Evolutionary conservation across 2,797 vertebrate genomes (phyloP).

Genomic region (Tenualosa ilisha): DNA sequence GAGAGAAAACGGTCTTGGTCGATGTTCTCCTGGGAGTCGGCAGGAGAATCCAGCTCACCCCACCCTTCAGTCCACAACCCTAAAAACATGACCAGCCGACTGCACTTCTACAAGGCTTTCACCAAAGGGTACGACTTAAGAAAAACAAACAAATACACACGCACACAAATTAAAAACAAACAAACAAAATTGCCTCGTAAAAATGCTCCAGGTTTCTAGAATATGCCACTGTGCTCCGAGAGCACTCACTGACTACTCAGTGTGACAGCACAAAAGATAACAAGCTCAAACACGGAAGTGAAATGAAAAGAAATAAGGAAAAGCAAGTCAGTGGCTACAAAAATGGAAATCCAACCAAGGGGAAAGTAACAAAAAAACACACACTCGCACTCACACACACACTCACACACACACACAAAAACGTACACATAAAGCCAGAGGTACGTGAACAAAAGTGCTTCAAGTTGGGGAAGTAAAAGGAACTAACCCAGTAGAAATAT

Average conservation of each 20-base stretch:
- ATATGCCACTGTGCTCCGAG: background rate
- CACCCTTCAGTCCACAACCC: constrained; percentile 70
- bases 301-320: constrained; percentile 42
- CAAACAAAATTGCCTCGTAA: constrained; percentile 49
- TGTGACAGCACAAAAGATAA: constrained; percentile 49
- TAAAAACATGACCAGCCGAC: constrained; percentile 70
- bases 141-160: constrained; percentile 58
- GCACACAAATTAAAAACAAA: constrained; percentile 46
- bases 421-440: constrained; percentile 67
- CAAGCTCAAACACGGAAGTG: constrained; percentile 48
- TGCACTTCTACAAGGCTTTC: constrained; percentile 54
- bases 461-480: constrained; percentile 82
- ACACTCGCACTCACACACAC: constrained; percentile 30
- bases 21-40: constrained; percentile 63
- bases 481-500: constrained; percentile 88
- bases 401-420: constrained; percentile 52
- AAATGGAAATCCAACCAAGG: constrained; percentile 46
- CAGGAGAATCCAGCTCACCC: constrained; percentile 83
- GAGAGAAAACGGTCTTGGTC: constrained; percentile 46
- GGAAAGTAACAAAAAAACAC: constrained; percentile 45
- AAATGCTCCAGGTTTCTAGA: constrained; percentile 46
- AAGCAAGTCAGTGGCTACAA: constrained; percentile 49
- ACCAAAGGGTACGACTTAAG: constrained; percentile 58
- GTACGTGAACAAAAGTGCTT: constrained; percentile 93
- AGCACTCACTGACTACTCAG: constrained; percentile 1